These are phyloP conservation scores for Ischnus inquisitorius DNA, from an alignment of 2,888 invertebrate genomes.

Conservation along the genomic window DNA sequence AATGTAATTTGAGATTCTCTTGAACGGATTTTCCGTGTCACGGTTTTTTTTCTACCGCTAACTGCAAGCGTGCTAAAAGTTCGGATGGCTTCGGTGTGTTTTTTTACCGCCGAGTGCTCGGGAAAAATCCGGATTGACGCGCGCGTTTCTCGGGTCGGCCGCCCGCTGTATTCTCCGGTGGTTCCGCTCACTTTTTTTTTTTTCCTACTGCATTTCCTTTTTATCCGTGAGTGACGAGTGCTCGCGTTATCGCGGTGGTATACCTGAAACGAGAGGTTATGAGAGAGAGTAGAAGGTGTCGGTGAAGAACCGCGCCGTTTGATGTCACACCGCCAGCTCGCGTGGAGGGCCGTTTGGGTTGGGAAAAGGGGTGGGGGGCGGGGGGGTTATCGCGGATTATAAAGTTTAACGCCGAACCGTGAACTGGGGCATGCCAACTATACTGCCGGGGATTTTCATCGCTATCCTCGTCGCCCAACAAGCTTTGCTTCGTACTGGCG, in stretches of 20 bases:
- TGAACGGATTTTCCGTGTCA: not conserved
- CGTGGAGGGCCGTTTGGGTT: not conserved
- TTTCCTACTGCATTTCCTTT: conserved; percentile 24
- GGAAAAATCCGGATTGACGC: not conserved
- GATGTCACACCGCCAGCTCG: conserved; percentile 49
- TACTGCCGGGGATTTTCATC: conserved; percentile 26
- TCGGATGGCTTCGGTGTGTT: too few species aligned
- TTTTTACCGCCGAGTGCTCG: too few species aligned
- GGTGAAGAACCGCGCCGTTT: conserved; percentile 52
- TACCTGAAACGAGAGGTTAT: conserved; percentile 30
- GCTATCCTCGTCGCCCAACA: conserved; percentile 19
- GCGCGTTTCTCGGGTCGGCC: not conserved
- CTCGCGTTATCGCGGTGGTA: conserved; percentile 49
- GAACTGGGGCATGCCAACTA: conserved; percentile 72
- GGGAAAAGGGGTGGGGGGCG: too few species aligned
- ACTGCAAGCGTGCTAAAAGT: too few species aligned
- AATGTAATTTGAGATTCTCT: not conserved
- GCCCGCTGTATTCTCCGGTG: not conserved
- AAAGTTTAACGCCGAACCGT: conserved; percentile 73
- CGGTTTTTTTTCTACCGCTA: not conserved
- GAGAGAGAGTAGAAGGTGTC: not conserved
- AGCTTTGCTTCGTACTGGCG: not conserved
- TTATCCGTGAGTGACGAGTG: conserved; percentile 50
- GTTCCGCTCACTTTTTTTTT: conserved; percentile 4
- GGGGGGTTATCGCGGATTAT: conserved; percentile 75